These are phyloP conservation scores for Cyphotilapia sp. DNA, from an alignment of 2,113 vertebrate genomes.

Conservation along the genomic window DNA sequence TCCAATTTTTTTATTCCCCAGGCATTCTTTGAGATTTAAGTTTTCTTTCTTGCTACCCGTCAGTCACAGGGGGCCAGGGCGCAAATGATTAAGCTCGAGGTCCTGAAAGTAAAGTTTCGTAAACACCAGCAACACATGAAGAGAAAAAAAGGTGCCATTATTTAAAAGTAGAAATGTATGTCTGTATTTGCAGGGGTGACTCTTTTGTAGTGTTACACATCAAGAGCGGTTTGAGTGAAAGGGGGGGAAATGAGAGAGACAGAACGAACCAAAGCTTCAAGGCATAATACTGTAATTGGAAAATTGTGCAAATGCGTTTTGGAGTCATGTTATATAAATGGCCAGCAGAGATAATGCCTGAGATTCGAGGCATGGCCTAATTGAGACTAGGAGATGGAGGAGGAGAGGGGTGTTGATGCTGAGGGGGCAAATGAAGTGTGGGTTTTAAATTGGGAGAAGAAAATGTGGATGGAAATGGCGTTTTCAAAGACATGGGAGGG, in stretches of 20 bases:
- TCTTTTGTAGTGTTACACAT: slow-evolving; percentile 56
- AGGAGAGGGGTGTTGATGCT: slow-evolving; percentile 37
- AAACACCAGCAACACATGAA: neutral
- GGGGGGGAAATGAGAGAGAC: slow-evolving; percentile 41
- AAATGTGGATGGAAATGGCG: slow-evolving; percentile 61
- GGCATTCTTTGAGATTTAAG: neutral
- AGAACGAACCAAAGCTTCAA: slow-evolving; percentile 54
- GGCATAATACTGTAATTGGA: slow-evolving; percentile 68
- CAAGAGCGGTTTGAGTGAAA: slow-evolving; percentile 55
- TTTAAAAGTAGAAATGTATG: slow-evolving; percentile 2
- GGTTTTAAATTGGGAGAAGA: slow-evolving; percentile 59
- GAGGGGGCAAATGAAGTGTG: slow-evolving; percentile 42
- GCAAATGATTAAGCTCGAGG: neutral
- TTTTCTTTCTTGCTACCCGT: neutral
- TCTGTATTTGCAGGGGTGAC: slow-evolving; percentile 11
- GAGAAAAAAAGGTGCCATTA: neutral
- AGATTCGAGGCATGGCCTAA: slow-evolving; percentile 61
- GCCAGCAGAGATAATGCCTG: slow-evolving; percentile 61
- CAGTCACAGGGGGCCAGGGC: neutral
- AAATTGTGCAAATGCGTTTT: slow-evolving; percentile 68
- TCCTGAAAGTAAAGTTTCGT: neutral
- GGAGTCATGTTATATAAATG: slow-evolving; percentile 68
- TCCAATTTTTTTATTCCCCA: neutral
- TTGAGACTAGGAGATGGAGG: slow-evolving; percentile 56
- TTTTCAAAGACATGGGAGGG: slow-evolving; percentile 44